Percentiles rank a stretch among this genome's conserved stretches.
phyloP scores from a whole-genome alignment of 2,888 invertebrate genomes.

The Tiphia femorata region DNA sequence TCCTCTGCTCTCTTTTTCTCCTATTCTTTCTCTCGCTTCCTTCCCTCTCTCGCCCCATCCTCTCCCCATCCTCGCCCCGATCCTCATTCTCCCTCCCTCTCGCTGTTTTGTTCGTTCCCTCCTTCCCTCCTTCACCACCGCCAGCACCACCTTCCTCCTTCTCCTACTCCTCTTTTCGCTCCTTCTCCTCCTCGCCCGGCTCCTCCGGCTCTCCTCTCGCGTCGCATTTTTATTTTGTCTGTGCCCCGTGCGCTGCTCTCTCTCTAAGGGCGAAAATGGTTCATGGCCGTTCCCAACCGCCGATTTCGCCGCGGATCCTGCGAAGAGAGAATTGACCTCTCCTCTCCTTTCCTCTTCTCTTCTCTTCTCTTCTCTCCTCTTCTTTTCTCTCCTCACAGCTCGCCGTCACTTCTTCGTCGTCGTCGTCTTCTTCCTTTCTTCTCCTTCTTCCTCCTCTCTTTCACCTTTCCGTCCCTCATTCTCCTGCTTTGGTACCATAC shows the following conservation, averaged over 20 bases:
- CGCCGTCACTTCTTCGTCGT: slow-evolving; percentile 17
- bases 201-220: slow-evolving; percentile 24
- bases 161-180: too few species aligned
- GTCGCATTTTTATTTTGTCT: slow-evolving; percentile 64
- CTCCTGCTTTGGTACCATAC: neutral
- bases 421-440: slow-evolving; percentile 17
- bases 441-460: slow-evolving; percentile 6
- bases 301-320: slow-evolving; percentile 48
- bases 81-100: slow-evolving; percentile 22
- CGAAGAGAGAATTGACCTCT: slow-evolving; percentile 41
- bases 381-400: slow-evolving; percentile 12
- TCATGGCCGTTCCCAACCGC: slow-evolving; percentile 59
- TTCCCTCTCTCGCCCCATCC: slow-evolving; percentile 28
- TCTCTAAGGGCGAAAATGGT: slow-evolving; percentile 61
- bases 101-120: slow-evolving; percentile 19
- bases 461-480: slow-evolving; percentile 10
- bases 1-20: slow-evolving; percentile 10
- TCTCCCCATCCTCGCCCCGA: slow-evolving; percentile 19
- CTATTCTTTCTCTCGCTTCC: slow-evolving; percentile 12
- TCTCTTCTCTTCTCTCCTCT: slow-evolving; percentile 3
- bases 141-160: slow-evolving; percentile 4
- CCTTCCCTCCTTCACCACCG: too few species aligned
- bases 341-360: slow-evolving; percentile 3
- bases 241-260: slow-evolving; percentile 50
- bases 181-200: slow-evolving; percentile 17